Conservation (phyloP, 2,888 invertebrate species). For the Acrobasis suavella region DNA sequence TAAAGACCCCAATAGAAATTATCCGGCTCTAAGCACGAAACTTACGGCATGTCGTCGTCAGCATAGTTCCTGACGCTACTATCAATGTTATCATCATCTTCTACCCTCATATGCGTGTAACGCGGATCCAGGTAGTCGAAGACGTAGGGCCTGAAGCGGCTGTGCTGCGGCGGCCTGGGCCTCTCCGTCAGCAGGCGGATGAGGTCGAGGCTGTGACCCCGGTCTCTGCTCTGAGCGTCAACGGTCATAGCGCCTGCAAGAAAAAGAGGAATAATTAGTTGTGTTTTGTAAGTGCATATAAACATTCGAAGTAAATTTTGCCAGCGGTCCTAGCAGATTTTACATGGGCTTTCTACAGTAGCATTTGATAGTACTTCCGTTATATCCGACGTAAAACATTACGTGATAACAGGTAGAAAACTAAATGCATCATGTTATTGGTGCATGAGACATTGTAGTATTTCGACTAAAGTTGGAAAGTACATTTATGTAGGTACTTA, state of each 20-base stretch:
- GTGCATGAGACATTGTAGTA: too few species aligned
- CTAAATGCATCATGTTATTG: too few species aligned
- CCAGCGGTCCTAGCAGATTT: too few species aligned
- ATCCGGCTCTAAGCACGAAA: not conserved
- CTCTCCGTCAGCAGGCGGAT: conserved; percentile 57
- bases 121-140: conserved; percentile 34
- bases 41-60: conserved; percentile 55
- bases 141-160: conserved; percentile 43
- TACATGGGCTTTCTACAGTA: too few species aligned
- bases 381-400: too few species aligned
- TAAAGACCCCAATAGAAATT: too few species aligned
- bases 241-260: conserved; percentile 47
- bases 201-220: conserved; percentile 55
- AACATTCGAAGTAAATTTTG: too few species aligned
- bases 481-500: too few species aligned
- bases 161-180: conserved; percentile 44
- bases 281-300: too few species aligned
- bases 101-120: conserved; percentile 26
- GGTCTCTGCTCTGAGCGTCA: conserved; percentile 50
- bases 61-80: conserved; percentile 39
- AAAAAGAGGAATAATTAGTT: not conserved
- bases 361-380: too few species aligned
- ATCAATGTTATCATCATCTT: conserved; percentile 35
- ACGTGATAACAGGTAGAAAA: too few species aligned
- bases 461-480: too few species aligned